Evolutionary conservation across 2,797 vertebrate genomes (phyloP), one percentile per base, ranked within the genome.

Genomic region (Rachycentron canadum): DNA sequence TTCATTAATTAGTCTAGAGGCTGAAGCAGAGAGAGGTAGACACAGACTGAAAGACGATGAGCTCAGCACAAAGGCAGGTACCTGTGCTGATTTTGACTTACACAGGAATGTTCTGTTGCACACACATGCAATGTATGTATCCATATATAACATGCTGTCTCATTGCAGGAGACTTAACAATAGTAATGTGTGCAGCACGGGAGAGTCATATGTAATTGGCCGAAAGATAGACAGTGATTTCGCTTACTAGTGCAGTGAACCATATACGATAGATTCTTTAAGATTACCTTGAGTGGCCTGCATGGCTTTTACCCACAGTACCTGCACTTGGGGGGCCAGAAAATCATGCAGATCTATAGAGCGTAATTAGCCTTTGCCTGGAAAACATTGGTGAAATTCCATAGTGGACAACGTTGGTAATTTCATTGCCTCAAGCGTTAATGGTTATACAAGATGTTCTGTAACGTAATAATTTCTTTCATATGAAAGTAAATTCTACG

Each of bases 181-280:
- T 58, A 34, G 56, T 13, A 56, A 40, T 23, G 23, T 55, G 57
- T 26, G 25, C 36, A 71, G 19, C 8, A 36, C 26, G 56, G 40
- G 12, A 72, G 34, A 80, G 74, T 66, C n/a, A 69, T 64, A 50
- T 14, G 28, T 73, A 45, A 71, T 79, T 66, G 78, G 21, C 21
- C 7, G 3, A 61, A 68, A 49, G 36, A 40, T 65, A 40, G 43
- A 23, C 40, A 58, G 36, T 45, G 17, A 45, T 21, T 8, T 16
- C 58, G 41, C 58, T 79, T 62, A 62, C 61, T 72, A 5, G 58
- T 30, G 50, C 62, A 47, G 55, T 78, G 53, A 76, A 61, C 70
- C 63, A 66, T 86, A 59, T 38, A 70, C 69, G 43, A 68, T 69
- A 79, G 38, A 81, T 73, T 74, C 76, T 76, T 64, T 62, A 76